Base-by-base conservation (phyloP, 1,140 invertebrate species). In the Ooceraea biroi region DNA sequence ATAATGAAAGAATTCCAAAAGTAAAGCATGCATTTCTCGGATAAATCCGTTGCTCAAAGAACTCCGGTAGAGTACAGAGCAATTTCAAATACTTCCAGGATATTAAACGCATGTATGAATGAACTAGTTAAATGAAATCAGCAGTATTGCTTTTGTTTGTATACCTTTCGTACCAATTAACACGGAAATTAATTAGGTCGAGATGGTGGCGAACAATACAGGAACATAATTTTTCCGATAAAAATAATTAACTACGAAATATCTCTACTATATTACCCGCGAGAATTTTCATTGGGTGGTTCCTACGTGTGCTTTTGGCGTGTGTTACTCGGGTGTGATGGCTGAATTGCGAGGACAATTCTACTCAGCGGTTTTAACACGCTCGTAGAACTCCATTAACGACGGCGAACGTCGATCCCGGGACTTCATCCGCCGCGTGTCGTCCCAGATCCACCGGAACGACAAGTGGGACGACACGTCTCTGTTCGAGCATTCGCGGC, bases 361-460 rank as follows among this genome's bases (percentile, higher is more conserved):
- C 63, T 77, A 63, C 17, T 66, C 48, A 22, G 52, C 27, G 63
- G 52, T 66, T 66, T 66, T 25, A 77, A 55, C 61, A 19, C 61
- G 5, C 14, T 55, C 27, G 10, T 77, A 30, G 73, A 41, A 22
- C 61, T 48, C 44, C 14, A 77, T 77, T 65, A 77, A 77, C 44
- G 27, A 76, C 30, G 12, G 12, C 19, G 27, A 52, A 77, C 30
- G 30, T 77, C 73, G 19, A 77, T 77, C 48, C 11, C 11, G 74
- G 30, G 19, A 66, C 61, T 55, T 77, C 58, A 77, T 52, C 60
- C n/a, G 61, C 48, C 73, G 14, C 11, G 14, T 50, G 58, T 77
- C 60, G 60, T 65, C 30, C 74, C 12, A 77, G 74, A 55, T 77
- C 22, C 61, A 27, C 57, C 30, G 61, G 52, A 77, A 77, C 48